Evolutionary conservation across 1,140 invertebrate genomes (phyloP), one percentile per base, ranked within the genome.

Genomic region (Drosophila insularis): DNA sequence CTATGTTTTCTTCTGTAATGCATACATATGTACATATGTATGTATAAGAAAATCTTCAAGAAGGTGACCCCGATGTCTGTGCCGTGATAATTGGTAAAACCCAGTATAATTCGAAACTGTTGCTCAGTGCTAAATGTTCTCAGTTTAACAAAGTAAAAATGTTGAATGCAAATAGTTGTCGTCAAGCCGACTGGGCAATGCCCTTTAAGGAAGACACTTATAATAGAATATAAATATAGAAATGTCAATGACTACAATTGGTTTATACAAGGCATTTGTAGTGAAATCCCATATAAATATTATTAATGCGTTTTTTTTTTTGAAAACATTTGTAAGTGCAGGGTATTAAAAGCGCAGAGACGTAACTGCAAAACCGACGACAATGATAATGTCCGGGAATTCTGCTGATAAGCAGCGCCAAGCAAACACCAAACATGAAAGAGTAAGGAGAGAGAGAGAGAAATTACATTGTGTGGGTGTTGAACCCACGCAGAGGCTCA

Each of bases 401-500:
- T 50, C 19, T 3, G 17, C 43, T 50, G 43, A 50, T 50, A 50
- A 50, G 43, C 17, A 50, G 17, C 17, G 19, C 11, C 17, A 0
- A 8, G 17, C 17, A 50, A 17, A 50, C 8, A 46, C 43, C 14
- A 19, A 14, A 46, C 43, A 21, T 50, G 19, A 4, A 21, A 21
- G 43, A 19, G 43, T 50, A 8, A 21, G 17, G 2, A 11, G 32
- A 10, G 10, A 21, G 10, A 21, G 43, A 11, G 19, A 50, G n/a
- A 21, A 21, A 17, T 1, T 21, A 21, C 19, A 50, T 50, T 21
- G 43, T 50, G 43, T 50, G 43, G 43, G 43, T 50, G 43, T 10
- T 50, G 17, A 50, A 50, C 32, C 59, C 59, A 43, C 59, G 62
- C 39, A 62, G 27, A 27, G 8, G n/a, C 14, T 31, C 14, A 27